phyloP scores from a whole-genome alignment of 2,888 invertebrate genomes.

The Tortricodes alternella region DNA sequence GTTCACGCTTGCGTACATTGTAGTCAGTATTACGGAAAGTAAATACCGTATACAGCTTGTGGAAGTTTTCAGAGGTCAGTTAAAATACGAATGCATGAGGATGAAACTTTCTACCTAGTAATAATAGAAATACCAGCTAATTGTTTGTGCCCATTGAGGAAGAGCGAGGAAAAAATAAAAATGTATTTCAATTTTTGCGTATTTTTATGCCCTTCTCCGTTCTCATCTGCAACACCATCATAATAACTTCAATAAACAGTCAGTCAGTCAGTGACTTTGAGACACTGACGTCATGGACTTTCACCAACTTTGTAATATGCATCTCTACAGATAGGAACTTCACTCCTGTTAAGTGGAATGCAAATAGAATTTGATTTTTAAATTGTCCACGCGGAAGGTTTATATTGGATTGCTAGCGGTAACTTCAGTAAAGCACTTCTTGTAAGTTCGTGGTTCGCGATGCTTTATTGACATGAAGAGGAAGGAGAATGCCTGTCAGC shows the following conservation, averaged over 20 bases:
- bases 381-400: slow-evolving; percentile 4
- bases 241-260: slow-evolving; percentile 3
- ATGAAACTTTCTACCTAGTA: no score
- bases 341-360: slow-evolving; percentile 14
- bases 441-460: slow-evolving; percentile 4
- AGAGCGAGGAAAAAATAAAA: neutral
- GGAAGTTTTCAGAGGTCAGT: slow-evolving; percentile 4
- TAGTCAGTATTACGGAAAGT: slow-evolving; percentile 26
- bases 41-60: no score
- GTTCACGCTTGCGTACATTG: slow-evolving; percentile 52
- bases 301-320: slow-evolving; percentile 70
- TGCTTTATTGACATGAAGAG: slow-evolving; percentile 42
- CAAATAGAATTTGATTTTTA: slow-evolving; percentile 8
- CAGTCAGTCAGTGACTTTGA: slow-evolving; percentile 5
- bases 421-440: slow-evolving; percentile 11
- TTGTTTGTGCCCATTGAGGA: no score
- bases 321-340: neutral
- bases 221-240: neutral
- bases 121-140: no score
- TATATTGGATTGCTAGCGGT: neutral
- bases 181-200: neutral
- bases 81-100: no score
- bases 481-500: slow-evolving; percentile 31
- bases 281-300: slow-evolving; percentile 65
- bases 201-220: neutral